These are phyloP conservation scores for Drosophila nigromelanica DNA, from an alignment of 1,140 invertebrate genomes.

Conservation along the genomic window DNA sequence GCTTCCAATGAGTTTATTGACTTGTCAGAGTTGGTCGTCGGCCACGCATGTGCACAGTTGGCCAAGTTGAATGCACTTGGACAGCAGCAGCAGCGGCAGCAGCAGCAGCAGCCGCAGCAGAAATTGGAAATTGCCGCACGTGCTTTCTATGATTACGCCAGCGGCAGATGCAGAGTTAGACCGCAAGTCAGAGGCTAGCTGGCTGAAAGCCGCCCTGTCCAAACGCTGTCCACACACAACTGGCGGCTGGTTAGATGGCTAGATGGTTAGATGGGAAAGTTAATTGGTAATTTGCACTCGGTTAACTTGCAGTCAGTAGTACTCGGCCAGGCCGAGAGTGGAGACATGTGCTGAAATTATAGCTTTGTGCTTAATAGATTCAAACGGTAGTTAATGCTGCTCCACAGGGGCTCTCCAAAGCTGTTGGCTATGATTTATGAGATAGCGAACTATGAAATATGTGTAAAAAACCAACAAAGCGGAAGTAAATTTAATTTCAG, in stretches of 20 bases:
- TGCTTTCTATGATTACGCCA: constrained; percentile 78
- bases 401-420: not conserved
- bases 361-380: constrained; percentile 64
- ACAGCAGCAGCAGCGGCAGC: constrained; percentile 5
- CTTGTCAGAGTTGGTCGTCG: constrained; percentile 37
- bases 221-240: constrained; percentile 3
- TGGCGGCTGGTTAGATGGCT: constrained; percentile 20
- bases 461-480: not conserved
- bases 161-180: not conserved
- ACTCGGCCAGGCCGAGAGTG: too few relatives aligned
- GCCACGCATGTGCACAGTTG: constrained; percentile 77
- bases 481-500: constrained; percentile 7
- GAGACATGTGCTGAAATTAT: constrained; percentile 54
- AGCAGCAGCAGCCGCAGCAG: constrained; percentile 10
- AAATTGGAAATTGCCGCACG: constrained; percentile 78
- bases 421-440: constrained; percentile 19
- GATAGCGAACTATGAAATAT: not conserved
- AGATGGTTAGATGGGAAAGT: constrained; percentile 26
- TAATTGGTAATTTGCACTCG: constrained; percentile 76
- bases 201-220: not conserved
- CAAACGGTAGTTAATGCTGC: constrained; percentile 65
- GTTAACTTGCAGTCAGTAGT: constrained; percentile 8
- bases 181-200: constrained; percentile 1
- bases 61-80: constrained; percentile 70
- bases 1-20: constrained; percentile 55